Conservation (phyloP, 1,140 invertebrate genomes). For the Aphelenchoides avenae region DNA sequence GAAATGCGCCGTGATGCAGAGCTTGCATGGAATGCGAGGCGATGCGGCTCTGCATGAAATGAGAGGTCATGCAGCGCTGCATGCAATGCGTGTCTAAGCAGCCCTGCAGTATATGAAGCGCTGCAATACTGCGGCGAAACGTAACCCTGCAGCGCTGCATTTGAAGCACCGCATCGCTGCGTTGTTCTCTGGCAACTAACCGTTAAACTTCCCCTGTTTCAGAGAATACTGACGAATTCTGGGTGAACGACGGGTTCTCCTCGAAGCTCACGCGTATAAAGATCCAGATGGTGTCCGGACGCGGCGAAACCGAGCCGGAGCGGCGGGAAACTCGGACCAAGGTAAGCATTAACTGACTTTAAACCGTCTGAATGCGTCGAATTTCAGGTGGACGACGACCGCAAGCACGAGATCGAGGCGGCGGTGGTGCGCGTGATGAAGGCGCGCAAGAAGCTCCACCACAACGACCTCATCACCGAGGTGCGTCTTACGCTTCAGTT, state of each 20-base stretch:
- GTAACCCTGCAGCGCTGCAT: too few species aligned
- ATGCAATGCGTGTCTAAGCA: too few species aligned
- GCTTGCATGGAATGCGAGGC: too few species aligned
- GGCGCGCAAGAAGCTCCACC: slow-evolving; percentile 79
- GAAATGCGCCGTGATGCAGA: too few species aligned
- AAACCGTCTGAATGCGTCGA: neutral
- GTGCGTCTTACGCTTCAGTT: too few species aligned
- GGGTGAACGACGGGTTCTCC: slow-evolving; percentile 93
- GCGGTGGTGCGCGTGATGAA: slow-evolving; percentile 99
- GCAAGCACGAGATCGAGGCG: slow-evolving; percentile 98
- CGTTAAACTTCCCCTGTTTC: slow-evolving; percentile 38
- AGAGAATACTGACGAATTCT: slow-evolving; percentile 85
- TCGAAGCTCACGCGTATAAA: slow-evolving; percentile 85
- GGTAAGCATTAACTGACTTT: neutral
- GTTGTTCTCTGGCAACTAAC: neutral
- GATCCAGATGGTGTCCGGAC: slow-evolving; percentile 76
- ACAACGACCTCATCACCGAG: slow-evolving; percentile 86
- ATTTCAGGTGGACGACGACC: slow-evolving; percentile 78
- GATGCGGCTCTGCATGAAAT: too few species aligned
- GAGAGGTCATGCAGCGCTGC: too few species aligned
- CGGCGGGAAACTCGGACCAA: slow-evolving; percentile 81
- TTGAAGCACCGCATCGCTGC: neutral
- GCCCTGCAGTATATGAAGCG: too few species aligned
- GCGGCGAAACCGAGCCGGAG: slow-evolving; percentile 96
- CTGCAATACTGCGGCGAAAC: too few species aligned